Evolutionary conservation across 2,113 vertebrate genomes (phyloP).

Genomic region (Megaptera novaeangliae): DNA sequence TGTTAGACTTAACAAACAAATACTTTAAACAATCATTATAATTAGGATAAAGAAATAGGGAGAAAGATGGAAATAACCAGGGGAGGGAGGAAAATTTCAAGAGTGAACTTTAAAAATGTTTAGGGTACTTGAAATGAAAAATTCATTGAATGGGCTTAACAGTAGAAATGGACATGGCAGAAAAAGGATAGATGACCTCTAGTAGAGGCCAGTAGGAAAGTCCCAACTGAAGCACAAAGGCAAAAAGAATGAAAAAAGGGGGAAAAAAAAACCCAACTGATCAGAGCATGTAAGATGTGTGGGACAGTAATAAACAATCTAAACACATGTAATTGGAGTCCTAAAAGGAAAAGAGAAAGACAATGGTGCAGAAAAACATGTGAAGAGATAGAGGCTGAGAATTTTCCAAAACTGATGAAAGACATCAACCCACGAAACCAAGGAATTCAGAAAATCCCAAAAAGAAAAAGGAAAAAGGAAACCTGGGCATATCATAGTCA

Average conservation of each 20-base stretch:
- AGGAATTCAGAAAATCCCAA: no score
- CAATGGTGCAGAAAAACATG: not conserved
- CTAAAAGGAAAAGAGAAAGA: not conserved
- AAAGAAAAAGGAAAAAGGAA: not conserved
- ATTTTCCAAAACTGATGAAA: not conserved
- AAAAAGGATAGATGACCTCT: not conserved
- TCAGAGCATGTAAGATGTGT: not conserved
- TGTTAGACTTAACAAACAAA: not conserved
- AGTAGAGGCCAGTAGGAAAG: not conserved
- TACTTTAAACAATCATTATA: not conserved
- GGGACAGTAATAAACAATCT: not conserved
- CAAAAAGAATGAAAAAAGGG: not conserved
- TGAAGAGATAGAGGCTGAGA: not conserved
- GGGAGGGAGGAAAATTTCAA: not conserved
- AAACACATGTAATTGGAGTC: not conserved
- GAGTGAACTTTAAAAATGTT: not conserved
- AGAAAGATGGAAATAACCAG: not conserved
- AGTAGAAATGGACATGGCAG: not conserved
- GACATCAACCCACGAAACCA: not conserved
- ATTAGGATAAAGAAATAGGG: not conserved
- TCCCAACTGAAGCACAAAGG: not conserved
- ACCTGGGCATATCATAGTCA: not conserved
- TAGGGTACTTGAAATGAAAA: not conserved
- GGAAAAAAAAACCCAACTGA: not conserved
- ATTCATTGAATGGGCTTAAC: not conserved